phyloP scores from a whole-genome alignment of 2,113 vertebrate genomes.

The Urocolius indicus region DNA sequence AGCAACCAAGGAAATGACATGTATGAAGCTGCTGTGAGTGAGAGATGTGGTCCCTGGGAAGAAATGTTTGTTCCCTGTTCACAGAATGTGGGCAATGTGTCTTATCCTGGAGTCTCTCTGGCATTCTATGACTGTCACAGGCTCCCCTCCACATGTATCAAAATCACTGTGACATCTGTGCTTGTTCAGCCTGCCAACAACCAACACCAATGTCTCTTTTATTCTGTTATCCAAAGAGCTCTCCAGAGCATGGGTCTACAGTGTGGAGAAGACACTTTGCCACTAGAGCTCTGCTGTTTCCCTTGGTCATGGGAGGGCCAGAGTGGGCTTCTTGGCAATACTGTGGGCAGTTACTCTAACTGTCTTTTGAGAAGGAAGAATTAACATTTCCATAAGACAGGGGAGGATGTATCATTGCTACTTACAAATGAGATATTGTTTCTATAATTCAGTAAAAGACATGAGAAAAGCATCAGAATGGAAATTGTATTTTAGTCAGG shows the following conservation, averaged over 20 bases:
- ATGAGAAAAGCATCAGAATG: not conserved
- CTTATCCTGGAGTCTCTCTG: not conserved
- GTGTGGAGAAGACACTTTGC: not conserved
- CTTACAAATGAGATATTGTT: not conserved
- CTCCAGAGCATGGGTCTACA: rapidly evolving
- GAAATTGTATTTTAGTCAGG: not conserved
- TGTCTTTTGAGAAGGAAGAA: not conserved
- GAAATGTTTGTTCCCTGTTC: not conserved
- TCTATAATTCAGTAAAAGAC: not conserved
- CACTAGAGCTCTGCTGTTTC: not conserved
- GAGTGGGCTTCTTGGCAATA: not conserved
- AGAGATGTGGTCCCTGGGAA: not conserved
- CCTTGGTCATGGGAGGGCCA: not conserved
- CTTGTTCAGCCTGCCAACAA: rapidly evolving
- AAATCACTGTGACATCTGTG: not conserved
- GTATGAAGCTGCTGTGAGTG: not conserved
- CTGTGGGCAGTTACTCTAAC: not conserved
- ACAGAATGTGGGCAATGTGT: not conserved
- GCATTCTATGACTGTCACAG: not conserved
- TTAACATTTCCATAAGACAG: not conserved
- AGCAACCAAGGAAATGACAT: not conserved
- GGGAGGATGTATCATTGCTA: not conserved
- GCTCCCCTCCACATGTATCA: not conserved
- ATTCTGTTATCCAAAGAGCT: not conserved
- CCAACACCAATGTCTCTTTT: not conserved